Conservation (phyloP, 2,888 invertebrate genomes). For the Agrochola circellaris region DNA sequence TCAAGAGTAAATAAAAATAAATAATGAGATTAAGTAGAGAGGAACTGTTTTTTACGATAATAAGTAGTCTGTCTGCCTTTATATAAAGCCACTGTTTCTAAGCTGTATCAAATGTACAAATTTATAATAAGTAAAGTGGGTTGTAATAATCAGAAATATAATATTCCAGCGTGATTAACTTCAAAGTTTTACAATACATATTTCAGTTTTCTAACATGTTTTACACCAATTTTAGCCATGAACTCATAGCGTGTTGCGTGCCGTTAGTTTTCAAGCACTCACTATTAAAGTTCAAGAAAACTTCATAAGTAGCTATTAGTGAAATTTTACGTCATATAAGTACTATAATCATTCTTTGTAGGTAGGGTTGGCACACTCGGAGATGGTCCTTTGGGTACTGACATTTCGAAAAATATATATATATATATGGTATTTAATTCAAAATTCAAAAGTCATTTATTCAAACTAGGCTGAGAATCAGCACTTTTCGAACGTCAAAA, state of each 20-base stretch:
- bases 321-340: conserved; percentile 17
- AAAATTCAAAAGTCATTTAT: too few species aligned
- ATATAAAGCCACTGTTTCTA: background rate
- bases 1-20: background rate
- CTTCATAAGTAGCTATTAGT: conserved; percentile 46
- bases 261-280: conserved; percentile 29
- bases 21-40: background rate
- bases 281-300: conserved; percentile 32
- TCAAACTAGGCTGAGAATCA: too few species aligned
- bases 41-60: background rate
- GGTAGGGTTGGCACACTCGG: background rate
- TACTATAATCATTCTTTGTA: background rate
- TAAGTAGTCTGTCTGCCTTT: background rate
- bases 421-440: too few species aligned
- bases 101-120: background rate
- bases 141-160: background rate
- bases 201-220: conserved; percentile 51
- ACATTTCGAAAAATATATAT: background rate
- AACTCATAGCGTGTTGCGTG: conserved; percentile 53
- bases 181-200: conserved; percentile 27
- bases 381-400: background rate
- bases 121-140: background rate
- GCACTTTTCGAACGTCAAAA: too few species aligned
- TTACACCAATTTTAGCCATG: conserved; percentile 54
- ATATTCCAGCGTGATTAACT: conserved; percentile 19